phyloP scores from a whole-genome alignment of 2,888 invertebrate species.

The Caenorhabditis plicata region DNA sequence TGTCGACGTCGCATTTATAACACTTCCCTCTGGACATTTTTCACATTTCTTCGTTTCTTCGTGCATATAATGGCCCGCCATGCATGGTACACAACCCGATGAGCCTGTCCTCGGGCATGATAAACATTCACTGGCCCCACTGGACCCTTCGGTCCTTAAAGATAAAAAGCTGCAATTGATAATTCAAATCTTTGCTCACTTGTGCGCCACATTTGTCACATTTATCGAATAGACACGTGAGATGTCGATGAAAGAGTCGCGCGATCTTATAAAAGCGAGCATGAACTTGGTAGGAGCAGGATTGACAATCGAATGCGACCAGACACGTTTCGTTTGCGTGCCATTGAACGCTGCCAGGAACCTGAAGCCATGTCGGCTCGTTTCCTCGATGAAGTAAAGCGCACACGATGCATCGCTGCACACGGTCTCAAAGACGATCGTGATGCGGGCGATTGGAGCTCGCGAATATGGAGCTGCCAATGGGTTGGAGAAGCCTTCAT shows the following conservation, averaged over 20 bases:
- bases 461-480: slow-evolving; percentile 39
- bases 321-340: slow-evolving; percentile 43
- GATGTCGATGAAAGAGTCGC: slow-evolving; percentile 64
- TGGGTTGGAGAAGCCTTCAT: slow-evolving; percentile 66
- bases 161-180: no score
- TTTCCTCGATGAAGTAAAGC: slow-evolving; percentile 70
- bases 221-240: slow-evolving; percentile 70
- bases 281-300: slow-evolving; percentile 49
- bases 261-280: slow-evolving; percentile 59
- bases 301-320: slow-evolving; percentile 48
- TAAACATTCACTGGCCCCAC: slow-evolving; percentile 71
- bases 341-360: slow-evolving; percentile 61
- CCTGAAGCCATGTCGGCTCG: no score
- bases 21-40: slow-evolving; percentile 68
- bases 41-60: slow-evolving; percentile 66
- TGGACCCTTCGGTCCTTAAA: slow-evolving; percentile 62
- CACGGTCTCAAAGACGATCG: slow-evolving; percentile 70
- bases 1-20: slow-evolving; percentile 48
- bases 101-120: slow-evolving; percentile 66
- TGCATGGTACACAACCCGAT: slow-evolving; percentile 70
- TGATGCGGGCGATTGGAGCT: slow-evolving; percentile 67
- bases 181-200: no score
- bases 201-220: slow-evolving; percentile 69
- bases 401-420: slow-evolving; percentile 70
- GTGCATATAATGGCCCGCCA: slow-evolving; percentile 69